phyloP scores from a whole-genome alignment of 2,113 vertebrate genomes.

The Stigmatopora nigra region DNA sequence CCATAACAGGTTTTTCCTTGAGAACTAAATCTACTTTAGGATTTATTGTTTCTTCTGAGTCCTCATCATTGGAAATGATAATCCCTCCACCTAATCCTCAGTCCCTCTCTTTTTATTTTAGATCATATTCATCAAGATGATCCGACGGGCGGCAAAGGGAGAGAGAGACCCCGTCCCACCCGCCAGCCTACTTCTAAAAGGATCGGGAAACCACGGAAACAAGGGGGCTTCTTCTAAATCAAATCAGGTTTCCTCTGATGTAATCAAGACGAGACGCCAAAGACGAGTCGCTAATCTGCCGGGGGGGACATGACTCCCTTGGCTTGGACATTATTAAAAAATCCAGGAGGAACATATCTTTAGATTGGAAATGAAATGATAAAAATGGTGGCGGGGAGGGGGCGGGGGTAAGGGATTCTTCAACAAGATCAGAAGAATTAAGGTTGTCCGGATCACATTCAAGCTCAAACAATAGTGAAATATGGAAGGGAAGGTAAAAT shows the following conservation, averaged over 20 bases:
- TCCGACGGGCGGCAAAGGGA: constrained; percentile 58
- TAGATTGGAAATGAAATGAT: constrained; percentile 73
- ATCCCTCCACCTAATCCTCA: constrained; percentile 68
- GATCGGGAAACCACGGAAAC: constrained; percentile 30
- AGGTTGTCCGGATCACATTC: too few species aligned
- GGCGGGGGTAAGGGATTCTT: constrained; percentile 61
- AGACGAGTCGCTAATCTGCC: constrained; percentile 63
- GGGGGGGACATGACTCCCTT: constrained; percentile 52
- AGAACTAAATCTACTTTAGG: constrained; percentile 74
- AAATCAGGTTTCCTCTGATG: constrained; percentile 67
- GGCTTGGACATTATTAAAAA: constrained; percentile 65
- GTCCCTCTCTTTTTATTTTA: constrained; percentile 46
- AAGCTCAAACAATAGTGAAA: not conserved
- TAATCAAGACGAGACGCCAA: constrained; percentile 67
- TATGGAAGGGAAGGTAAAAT: not conserved
- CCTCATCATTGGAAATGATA: constrained; percentile 67
- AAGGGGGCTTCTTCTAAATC: constrained; percentile 63
- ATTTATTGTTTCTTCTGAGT: constrained; percentile 73
- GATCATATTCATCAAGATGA: constrained; percentile 70
- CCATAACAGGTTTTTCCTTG: constrained; percentile 72
- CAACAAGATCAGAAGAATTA: not conserved
- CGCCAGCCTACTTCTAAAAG: constrained; percentile 50
- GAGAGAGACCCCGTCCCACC: constrained; percentile 58
- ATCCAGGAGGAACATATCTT: constrained; percentile 66
- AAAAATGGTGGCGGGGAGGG: constrained; percentile 46